Conservation (phyloP, 2,113 vertebrate species). For the Petaurus breviceps region DNA sequence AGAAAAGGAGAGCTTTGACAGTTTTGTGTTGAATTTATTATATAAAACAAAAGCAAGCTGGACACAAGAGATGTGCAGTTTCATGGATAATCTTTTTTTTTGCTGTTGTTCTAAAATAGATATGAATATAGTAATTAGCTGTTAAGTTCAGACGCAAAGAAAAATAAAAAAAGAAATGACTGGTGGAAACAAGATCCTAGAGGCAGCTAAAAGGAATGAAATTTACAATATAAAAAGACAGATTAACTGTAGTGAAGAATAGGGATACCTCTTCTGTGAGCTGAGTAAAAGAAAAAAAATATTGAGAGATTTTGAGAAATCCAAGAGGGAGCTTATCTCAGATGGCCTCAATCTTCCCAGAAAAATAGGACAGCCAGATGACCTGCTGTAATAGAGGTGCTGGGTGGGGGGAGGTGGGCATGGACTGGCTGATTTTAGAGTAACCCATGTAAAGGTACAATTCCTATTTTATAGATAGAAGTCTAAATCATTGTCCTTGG, state of each 20-base stretch:
- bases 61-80: background rate
- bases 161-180: background rate
- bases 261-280: background rate
- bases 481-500: background rate
- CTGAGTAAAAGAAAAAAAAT: background rate
- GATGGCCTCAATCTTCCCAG: background rate
- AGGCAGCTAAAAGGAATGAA: background rate
- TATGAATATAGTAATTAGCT: background rate
- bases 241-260: background rate
- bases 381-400: background rate
- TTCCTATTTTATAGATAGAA: background rate
- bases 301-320: background rate
- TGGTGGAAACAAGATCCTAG: background rate
- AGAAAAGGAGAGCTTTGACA: background rate
- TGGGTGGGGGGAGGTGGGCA: background rate
- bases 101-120: background rate
- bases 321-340: background rate
- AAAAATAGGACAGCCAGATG: background rate
- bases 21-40: background rate
- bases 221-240: background rate
- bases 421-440: background rate
- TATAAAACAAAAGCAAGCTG: background rate
- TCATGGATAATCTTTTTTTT: background rate
- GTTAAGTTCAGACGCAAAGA: background rate
- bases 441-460: background rate